Conservation (phyloP, 2,888 invertebrate genomes). For the Pollenia labialis region DNA sequence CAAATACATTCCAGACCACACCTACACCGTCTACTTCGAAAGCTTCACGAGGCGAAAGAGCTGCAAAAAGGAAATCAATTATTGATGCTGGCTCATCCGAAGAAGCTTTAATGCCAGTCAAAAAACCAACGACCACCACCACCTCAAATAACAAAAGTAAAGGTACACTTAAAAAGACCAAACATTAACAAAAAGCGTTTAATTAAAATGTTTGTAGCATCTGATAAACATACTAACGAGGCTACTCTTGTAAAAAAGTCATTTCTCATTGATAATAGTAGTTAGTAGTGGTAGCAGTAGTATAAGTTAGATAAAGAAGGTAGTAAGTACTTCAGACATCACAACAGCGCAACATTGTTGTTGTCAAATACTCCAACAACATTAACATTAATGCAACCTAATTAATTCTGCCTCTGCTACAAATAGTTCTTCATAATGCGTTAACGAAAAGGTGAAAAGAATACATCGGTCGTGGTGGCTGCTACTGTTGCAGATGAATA, state of each 20-base stretch:
- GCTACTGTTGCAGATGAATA: slow-evolving; percentile 31
- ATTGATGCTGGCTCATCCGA: slow-evolving; percentile 65
- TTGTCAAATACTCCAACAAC: slow-evolving; percentile 19
- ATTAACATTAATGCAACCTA: slow-evolving; percentile 49
- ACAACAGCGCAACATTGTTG: slow-evolving; percentile 47
- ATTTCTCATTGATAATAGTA: slow-evolving; percentile 56
- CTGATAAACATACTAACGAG: slow-evolving; percentile 62
- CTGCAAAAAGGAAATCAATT: slow-evolving; percentile 78
- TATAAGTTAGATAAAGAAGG: slow-evolving; percentile 28
- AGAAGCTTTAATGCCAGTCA: slow-evolving; percentile 65
- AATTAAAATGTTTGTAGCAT: slow-evolving; percentile 66
- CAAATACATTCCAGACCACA: slow-evolving; percentile 52
- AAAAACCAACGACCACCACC: slow-evolving; percentile 67
- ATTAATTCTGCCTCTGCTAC: slow-evolving; percentile 40
- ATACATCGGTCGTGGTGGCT: too few species aligned
- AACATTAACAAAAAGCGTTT: slow-evolving; percentile 63
- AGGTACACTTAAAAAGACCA: slow-evolving; percentile 67
- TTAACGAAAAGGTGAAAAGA: slow-evolving; percentile 22
- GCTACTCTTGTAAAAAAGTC: slow-evolving; percentile 56
- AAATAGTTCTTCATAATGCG: slow-evolving; percentile 31
- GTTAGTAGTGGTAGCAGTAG: slow-evolving; percentile 16
- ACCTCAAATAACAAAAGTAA: slow-evolving; percentile 67
- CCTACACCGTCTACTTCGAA: slow-evolving; percentile 73
- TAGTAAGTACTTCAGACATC: slow-evolving; percentile 59
- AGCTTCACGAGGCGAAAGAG: slow-evolving; percentile 77